Evolutionary conservation across 1,140 invertebrate genomes (phyloP), one percentile per base, ranked within the genome.

Genomic region (Zophobas atratus): DNA sequence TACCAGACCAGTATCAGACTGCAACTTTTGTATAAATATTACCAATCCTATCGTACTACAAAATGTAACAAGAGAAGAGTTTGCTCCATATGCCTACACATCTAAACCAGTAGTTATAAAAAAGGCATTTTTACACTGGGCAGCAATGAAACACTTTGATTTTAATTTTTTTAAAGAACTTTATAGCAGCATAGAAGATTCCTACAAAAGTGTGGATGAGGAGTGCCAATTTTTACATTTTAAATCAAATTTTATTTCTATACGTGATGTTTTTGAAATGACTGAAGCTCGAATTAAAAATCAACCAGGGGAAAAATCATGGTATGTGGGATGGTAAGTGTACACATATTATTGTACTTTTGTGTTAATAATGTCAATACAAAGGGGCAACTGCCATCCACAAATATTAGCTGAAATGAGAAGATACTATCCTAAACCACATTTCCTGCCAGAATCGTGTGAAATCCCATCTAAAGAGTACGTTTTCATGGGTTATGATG

Each of bases 311-410:
- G 86, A 92, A 82, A 88, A 91, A 41, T 91, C 94, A 0, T 98
- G 96, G 96, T 98, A 98, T 88, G 92, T 98, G 75, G 96, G 96
- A 77, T 98, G 96, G 96, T 96, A 91, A 90, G 92, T 90, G 46
- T 70, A 2, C 35, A 36, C 6, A 1, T 8, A 70, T 53, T 48
- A 43, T 48, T 75, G 1, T 34, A 63, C 20, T 55, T 71, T 70
- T 55, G 49, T 70, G 6, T 43, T 43, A 0, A 36, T 36, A 38
- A 71, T 81, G 72, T 78, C 75, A 80, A 82, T 79, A 86, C 84
- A 4, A 84, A 94, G 94, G 94, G 94, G 94, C 77, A 97, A 97
- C 85, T 98, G 96, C 85, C 93, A 98, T 89, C 90, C 92, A 33
- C 89, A 91, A 41, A 91, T 97, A 6, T 88, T 95, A 75, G 88